These are phyloP conservation scores for Sarcophaga bullata DNA, from an alignment of 1,140 invertebrate species.

Conservation along the genomic window DNA sequence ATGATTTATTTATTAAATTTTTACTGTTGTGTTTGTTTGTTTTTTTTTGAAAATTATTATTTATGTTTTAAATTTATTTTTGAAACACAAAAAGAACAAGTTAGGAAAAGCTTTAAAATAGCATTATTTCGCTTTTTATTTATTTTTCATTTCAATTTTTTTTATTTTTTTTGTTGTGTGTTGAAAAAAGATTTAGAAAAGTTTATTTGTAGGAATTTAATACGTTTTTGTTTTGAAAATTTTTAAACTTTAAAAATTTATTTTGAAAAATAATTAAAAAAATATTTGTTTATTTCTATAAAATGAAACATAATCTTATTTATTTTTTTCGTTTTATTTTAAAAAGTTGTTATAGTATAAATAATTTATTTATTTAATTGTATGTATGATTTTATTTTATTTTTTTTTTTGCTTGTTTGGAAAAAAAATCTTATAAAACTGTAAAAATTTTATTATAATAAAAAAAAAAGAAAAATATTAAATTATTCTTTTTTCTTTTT, in stretches of 20 bases:
- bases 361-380: constrained; percentile 23
- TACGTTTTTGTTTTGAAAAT: too few relatives aligned
- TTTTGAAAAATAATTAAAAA: too few relatives aligned
- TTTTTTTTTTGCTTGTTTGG: neutral
- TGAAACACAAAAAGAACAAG: too few relatives aligned
- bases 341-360: constrained; percentile 29
- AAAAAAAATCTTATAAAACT: constrained; percentile 27
- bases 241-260: too few relatives aligned
- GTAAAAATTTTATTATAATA: constrained; percentile 30
- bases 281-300: too few relatives aligned
- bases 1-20: constrained; percentile 29
- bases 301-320: too few relatives aligned
- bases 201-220: too few relatives aligned
- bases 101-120: too few relatives aligned
- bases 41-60: constrained; percentile 1
- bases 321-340: neutral
- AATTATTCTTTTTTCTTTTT: constrained; percentile 32
- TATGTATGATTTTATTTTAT: neutral
- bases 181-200: too few relatives aligned
- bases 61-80: neutral
- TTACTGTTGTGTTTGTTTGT: neutral
- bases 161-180: too few relatives aligned
- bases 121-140: too few relatives aligned
- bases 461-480: constrained; percentile 36
- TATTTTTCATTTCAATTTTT: too few relatives aligned